phyloP scores from a whole-genome alignment of 1,140 invertebrate species.

The Platyscapa corneri region DNA sequence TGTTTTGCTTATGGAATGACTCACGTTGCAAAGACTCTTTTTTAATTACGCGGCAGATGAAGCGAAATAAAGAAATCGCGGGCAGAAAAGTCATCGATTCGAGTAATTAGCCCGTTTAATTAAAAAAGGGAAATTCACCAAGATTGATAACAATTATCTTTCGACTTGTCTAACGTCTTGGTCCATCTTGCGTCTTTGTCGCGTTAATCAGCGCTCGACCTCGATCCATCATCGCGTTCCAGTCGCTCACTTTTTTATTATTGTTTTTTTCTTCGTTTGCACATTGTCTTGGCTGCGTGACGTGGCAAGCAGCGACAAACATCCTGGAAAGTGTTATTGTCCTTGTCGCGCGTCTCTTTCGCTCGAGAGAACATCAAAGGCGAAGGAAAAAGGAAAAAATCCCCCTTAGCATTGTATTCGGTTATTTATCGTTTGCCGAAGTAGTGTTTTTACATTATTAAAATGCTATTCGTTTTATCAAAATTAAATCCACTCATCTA shows the following conservation, averaged over 20 bases:
- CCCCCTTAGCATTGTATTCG: background rate
- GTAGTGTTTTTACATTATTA: no score
- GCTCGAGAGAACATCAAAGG: background rate
- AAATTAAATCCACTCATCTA: no score
- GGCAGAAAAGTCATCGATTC: no score
- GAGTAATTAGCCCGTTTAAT: no score
- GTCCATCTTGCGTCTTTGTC: background rate
- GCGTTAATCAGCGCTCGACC: slow-evolving; percentile 12
- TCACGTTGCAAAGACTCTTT: no score
- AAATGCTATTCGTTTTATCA: no score
- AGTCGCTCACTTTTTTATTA: background rate
- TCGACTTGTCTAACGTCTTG: background rate
- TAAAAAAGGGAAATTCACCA: no score
- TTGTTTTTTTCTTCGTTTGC: slow-evolving; percentile 19
- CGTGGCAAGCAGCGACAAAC: background rate
- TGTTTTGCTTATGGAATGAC: no score
- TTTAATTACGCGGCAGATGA: no score
- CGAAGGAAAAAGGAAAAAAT: background rate
- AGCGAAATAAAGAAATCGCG: no score
- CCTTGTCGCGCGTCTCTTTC: background rate
- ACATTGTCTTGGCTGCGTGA: background rate
- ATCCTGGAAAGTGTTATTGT: background rate
- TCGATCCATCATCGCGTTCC: background rate
- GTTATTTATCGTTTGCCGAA: no score
- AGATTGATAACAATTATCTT: background rate